Evolutionary conservation across 2,113 vertebrate species (phyloP).

Genomic region (Speoplatyrhinus poulsoni): DNA sequence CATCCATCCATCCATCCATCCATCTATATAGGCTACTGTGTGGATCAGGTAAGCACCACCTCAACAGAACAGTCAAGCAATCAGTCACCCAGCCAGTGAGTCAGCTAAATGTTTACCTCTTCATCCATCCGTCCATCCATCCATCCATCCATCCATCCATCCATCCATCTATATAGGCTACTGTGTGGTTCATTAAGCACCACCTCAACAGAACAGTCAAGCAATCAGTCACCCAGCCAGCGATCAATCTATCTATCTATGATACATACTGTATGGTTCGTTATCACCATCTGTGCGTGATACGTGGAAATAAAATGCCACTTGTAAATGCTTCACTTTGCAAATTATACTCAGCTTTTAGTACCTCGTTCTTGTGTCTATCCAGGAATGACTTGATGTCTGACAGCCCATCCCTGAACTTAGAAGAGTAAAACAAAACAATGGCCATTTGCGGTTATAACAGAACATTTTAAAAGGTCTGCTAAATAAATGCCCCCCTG

Average conservation of each 20-base stretch:
- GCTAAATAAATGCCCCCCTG: too few relatives aligned
- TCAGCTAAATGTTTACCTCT: neutral
- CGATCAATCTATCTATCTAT: neutral
- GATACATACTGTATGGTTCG: too few relatives aligned
- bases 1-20: neutral
- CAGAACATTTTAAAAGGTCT: too few relatives aligned
- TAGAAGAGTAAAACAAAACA: too few relatives aligned
- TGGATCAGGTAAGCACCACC: slow-evolving; percentile 96
- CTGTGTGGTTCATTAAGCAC: slow-evolving; percentile 94
- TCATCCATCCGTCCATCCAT: neutral
- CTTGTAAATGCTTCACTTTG: neutral
- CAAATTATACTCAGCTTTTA: neutral
- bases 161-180: neutral
- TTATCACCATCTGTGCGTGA: too few relatives aligned
- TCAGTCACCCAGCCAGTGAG: neutral
- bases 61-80: slow-evolving; percentile 52
- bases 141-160: neutral
- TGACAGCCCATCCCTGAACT: slow-evolving; percentile 85
- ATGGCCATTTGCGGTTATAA: too few relatives aligned
- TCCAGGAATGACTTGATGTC: slow-evolving; percentile 88
- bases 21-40: neutral
- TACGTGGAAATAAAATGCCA: too few relatives aligned
- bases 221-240: neutral
- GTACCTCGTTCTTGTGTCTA: slow-evolving; percentile 77
- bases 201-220: slow-evolving; percentile 69